Base-by-base conservation (phyloP, 2,797 vertebrate species). In the Pangasius larnaudii region DNA sequence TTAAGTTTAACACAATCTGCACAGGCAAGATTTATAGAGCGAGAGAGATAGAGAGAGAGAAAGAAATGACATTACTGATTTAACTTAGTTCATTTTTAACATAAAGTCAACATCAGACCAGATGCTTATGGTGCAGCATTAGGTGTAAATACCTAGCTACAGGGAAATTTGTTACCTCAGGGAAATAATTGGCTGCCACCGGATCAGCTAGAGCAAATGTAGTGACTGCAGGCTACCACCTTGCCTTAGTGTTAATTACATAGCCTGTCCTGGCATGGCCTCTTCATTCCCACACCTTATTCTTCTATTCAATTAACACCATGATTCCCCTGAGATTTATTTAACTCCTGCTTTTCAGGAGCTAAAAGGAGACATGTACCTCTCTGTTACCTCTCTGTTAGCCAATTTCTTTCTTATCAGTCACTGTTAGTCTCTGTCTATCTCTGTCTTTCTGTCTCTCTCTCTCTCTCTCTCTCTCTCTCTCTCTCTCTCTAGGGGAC, bases 401-500 rank as follows among this genome's bases (percentile, higher is more conserved):
- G 56, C 30, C 27, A 39, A 75, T 86, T 65, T 39, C 24, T 46
- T n/a, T 65, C 51, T 27, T 86, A 75, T 82, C 56, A 84, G 46
- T 90, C 61, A 72, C n/a, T 82, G 49, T 77, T 27, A 33, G 49
- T 53, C 77, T 51, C 10, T 46, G 8, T 36, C 63, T 58, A 8
- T 36, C 11, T 53, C 74, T 56, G 9, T 27, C 11, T 61, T 46
- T 49, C 74, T 49, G 13, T 56, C 14, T 27, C 11, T 61, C 56
- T 49, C 74, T 49, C 18, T 49, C 18, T 19, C 61, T 56, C 14
- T 33, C 16, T 42, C 63, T 49, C 13, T 56, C 27, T 69, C 78
- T 49, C 33, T 65, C 6, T 75, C 58, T 78, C 49, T 56, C 49
- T 86, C 4, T 59, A 97, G 97, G 96, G 0, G 96, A 97, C 88